Evolutionary conservation across 2,888 invertebrate species (phyloP).

Genomic region (Laspeyria flexula): DNA sequence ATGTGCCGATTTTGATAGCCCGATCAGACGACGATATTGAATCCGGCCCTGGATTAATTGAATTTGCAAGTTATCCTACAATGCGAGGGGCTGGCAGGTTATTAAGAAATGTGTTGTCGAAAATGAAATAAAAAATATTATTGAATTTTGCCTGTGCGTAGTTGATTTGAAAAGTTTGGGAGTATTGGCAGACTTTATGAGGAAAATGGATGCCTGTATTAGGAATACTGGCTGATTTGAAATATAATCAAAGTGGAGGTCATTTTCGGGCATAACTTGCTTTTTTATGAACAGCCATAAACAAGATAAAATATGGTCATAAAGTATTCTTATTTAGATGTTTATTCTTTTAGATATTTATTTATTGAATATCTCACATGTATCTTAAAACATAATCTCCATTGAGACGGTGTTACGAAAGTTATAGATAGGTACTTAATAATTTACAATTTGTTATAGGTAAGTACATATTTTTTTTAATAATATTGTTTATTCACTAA

Average conservation of each 20-base stretch:
- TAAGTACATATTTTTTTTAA: too few relatives aligned
- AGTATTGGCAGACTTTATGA: background rate
- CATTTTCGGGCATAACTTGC: too few relatives aligned
- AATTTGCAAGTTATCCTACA: constrained; percentile 61
- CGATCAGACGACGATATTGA: constrained; percentile 57
- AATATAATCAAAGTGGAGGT: background rate
- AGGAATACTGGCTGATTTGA: background rate
- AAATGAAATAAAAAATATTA: constrained; percentile 38
- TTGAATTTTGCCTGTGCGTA: constrained; percentile 23
- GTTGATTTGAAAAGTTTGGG: constrained; percentile 19
- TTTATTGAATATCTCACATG: too few relatives aligned
- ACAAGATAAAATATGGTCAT: background rate
- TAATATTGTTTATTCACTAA: too few relatives aligned
- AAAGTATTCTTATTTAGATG: too few relatives aligned
- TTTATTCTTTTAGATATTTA: too few relatives aligned
- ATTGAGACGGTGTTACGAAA: too few relatives aligned
- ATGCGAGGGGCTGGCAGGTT: constrained; percentile 47
- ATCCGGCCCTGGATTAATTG: constrained; percentile 65
- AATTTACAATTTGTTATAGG: too few relatives aligned
- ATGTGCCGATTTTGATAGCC: constrained; percentile 56
- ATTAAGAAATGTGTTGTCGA: constrained; percentile 54
- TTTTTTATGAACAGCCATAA: too few relatives aligned
- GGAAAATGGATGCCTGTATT: background rate
- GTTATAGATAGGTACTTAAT: too few relatives aligned
- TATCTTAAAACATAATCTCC: too few relatives aligned